Base-by-base conservation (phyloP, 1,140 invertebrate species). In the Drosophila subobscura region DNA sequence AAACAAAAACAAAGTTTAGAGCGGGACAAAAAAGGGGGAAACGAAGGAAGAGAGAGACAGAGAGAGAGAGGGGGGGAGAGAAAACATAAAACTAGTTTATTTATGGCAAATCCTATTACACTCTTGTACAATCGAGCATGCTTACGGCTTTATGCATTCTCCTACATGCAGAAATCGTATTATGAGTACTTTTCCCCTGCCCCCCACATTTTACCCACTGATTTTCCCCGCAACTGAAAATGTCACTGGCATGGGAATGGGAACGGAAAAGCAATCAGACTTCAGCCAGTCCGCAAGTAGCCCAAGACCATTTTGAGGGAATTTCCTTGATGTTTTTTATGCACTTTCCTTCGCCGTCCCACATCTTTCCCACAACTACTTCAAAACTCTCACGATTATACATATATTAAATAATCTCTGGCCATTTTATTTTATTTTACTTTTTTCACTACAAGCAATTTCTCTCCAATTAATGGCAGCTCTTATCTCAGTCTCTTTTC, bases 381-480 rank as follows among this genome's bases (percentile, higher is more conserved):
- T 14, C 6, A 65, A 37, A 64, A 40, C 42, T 63, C 42, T 14
- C 44, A 1, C 33, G 33, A 37, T 37, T 37, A 37, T 37, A 10
- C 29, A 33, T 53, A 25, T 65, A 50, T 65, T 65, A 47, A 49
- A 65, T 65, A 65, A 65, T 64, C 59, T 16, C 25, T 5, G n/a
- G 44, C 59, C 16, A 7, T 61, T 61, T 46, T 20, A 20, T 20
- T 37, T 37, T 2, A 23, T 6, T 10, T 8, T n/a, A n/a, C n/a
- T 37, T 37, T 12, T 33, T 27, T 37, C n/a, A 29, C 41, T 55
- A 49, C 41, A 49, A 52, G 64, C 53, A 55, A 59, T 79, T 55
- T 27, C 55, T 40, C 33, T 72, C 23, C 56, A 77, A 80, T 80
- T 77, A 78, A 77, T 74, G 49, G 51, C 42, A 46, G 50, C 58